phyloP scores from a whole-genome alignment of 2,113 vertebrate species.

The Gallinago undulata region DNA sequence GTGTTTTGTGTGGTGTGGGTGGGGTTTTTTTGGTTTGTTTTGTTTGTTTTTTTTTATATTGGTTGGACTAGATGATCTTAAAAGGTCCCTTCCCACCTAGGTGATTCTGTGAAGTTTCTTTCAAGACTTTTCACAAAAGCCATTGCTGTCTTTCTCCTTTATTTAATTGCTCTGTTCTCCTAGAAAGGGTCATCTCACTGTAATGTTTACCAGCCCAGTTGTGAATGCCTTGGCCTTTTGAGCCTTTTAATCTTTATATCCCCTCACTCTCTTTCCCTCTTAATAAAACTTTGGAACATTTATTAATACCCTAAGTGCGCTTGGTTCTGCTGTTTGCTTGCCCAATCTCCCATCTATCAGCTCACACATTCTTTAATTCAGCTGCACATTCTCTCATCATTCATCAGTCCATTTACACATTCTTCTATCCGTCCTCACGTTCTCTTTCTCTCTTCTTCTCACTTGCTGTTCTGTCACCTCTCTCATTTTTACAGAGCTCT shows the following conservation, averaged over 20 bases:
- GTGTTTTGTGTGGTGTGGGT: too few species aligned
- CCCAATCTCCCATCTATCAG: constrained; percentile 19
- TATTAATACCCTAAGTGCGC: neutral
- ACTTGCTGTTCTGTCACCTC: constrained; percentile 2
- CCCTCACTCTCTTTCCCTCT: neutral
- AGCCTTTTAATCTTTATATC: neutral
- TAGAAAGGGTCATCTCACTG: neutral
- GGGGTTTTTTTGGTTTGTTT: too few species aligned
- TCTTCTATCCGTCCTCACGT: neutral
- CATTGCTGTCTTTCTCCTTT: neutral
- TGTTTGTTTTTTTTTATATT: too few species aligned
- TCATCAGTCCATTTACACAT: constrained; percentile 50
- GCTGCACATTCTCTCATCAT: constrained; percentile 36
- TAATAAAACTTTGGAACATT: neutral
- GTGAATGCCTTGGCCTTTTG: neutral
- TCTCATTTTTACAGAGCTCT: constrained; percentile 4
- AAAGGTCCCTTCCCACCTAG: too few species aligned
- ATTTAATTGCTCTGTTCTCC: neutral
- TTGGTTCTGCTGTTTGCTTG: neutral
- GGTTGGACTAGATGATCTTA: too few species aligned
- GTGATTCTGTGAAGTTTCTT: neutral
- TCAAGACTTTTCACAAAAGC: neutral
- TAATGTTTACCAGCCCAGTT: neutral
- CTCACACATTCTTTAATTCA: constrained; percentile 56
- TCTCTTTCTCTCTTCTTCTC: constrained; percentile 1